A percentile compares a stretch with the other conserved stretches of the same genome.
These are phyloP conservation scores for Bombus haemorrhoidalis DNA, from an alignment of 1,140 invertebrate genomes.

Conservation along the genomic window DNA sequence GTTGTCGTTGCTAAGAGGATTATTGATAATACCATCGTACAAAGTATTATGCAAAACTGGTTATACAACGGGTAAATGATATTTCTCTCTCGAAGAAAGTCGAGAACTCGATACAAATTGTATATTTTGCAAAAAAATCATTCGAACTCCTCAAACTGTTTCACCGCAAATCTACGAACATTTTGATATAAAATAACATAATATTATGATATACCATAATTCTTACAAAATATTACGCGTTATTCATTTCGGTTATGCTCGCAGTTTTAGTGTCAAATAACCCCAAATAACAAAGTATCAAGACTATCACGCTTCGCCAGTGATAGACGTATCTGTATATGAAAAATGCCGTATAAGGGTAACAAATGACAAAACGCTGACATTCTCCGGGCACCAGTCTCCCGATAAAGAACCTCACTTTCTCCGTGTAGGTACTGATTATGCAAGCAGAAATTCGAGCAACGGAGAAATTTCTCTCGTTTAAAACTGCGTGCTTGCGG, in stretches of 20 bases:
- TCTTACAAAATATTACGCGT: too few relatives aligned
- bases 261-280: neutral
- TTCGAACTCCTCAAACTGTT: too few relatives aligned
- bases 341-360: neutral
- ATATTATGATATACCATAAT: too few relatives aligned
- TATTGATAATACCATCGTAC: neutral
- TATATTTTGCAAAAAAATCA: too few relatives aligned
- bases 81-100: neutral
- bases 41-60: neutral
- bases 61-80: neutral
- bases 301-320: neutral
- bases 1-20: neutral
- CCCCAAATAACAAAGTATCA: neutral
- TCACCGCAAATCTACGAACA: too few relatives aligned
- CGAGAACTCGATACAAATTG: neutral
- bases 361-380: neutral
- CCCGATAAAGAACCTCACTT: slow-evolving; percentile 39
- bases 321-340: neutral
- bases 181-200: too few relatives aligned
- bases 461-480: slow-evolving; percentile 61
- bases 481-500: slow-evolving; percentile 23
- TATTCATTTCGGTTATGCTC: too few relatives aligned
- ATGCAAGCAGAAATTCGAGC: slow-evolving; percentile 65
- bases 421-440: slow-evolving; percentile 38
- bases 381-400: neutral